Conservation (phyloP, 2,113 vertebrate genomes). For the Melanerpes formicivorus region DNA sequence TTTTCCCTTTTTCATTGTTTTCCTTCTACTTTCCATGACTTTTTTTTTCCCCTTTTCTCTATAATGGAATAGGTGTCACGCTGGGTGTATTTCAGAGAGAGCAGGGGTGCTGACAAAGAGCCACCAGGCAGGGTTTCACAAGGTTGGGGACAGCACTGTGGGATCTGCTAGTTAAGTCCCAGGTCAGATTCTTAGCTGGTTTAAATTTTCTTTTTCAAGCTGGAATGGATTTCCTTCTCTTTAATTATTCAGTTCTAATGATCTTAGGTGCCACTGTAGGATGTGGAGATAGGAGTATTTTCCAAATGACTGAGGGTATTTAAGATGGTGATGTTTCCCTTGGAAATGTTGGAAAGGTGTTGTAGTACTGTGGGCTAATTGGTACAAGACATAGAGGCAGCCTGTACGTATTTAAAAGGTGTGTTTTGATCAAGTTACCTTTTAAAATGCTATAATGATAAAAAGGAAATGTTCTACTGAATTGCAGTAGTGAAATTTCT, state of each 20-base stretch:
- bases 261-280: neutral
- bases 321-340: neutral
- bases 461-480: neutral
- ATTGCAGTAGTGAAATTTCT: neutral
- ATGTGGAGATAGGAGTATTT: neutral
- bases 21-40: neutral
- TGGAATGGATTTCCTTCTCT: neutral
- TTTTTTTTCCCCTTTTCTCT: neutral
- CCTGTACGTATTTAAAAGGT: neutral
- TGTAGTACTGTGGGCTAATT: neutral
- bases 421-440: slow-evolving; percentile 11
- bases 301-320: neutral
- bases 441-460: neutral
- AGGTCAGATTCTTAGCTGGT: neutral
- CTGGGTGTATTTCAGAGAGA: neutral
- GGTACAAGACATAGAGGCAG: neutral
- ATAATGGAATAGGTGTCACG: accelerated
- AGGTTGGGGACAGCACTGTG: neutral
- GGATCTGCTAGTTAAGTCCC: neutral
- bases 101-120: neutral
- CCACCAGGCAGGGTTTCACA: accelerated
- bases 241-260: neutral
- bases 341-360: neutral
- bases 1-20: neutral
- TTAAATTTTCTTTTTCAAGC: neutral